Evolutionary conservation across 2,113 vertebrate genomes (phyloP), one percentile per base, ranked within the genome.

Genomic region (Scartelaos histophorus): DNA sequence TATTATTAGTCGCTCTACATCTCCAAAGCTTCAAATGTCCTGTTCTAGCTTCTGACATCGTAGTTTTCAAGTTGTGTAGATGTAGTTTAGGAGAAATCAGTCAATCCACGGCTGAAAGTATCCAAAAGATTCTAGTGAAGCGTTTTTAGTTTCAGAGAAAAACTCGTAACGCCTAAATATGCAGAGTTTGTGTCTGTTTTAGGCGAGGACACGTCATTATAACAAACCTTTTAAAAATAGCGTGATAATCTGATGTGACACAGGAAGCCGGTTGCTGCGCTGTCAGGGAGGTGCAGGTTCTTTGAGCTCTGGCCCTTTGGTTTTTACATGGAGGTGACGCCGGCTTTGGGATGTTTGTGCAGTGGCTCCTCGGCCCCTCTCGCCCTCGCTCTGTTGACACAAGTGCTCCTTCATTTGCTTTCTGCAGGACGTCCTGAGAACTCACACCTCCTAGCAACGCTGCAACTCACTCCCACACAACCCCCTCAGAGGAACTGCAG

Each of bases 361-460:
- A 62, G 69, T 79, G 70, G 57, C 77, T 84, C 85, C 88, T 85
- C 71, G 87, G 80, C 81, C 82, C 88, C 77, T 86, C 75, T 57
- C 79, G 73, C 78, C 81, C 69, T 85, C 82, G 82, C 75, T 82
- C 77, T 88, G 89, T 89, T 91, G 85, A 88, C 89, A 90, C 89
- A 91, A 91, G 87, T 86, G 81, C 73, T 81, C 80, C 88, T 91
- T 91, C 88, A 91, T 91, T 92, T 91, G 87, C 85, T 92, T 92
- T 92, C 87, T 79, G 73, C 87, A 87, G 78, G 82, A 87, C 84
- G 78, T 81, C 79, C 84, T 74, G 85, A 91, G 90, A 93, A 91
- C 81, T 90, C 83, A 70, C 90, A 92, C 88, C 74, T 89, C 87
- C 83, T 84, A 82, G 87, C 86, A 90, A 88, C 85, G 74, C 68